Evolutionary conservation across 2,113 vertebrate genomes (phyloP).

Genomic region (Amazona vittata): DNA sequence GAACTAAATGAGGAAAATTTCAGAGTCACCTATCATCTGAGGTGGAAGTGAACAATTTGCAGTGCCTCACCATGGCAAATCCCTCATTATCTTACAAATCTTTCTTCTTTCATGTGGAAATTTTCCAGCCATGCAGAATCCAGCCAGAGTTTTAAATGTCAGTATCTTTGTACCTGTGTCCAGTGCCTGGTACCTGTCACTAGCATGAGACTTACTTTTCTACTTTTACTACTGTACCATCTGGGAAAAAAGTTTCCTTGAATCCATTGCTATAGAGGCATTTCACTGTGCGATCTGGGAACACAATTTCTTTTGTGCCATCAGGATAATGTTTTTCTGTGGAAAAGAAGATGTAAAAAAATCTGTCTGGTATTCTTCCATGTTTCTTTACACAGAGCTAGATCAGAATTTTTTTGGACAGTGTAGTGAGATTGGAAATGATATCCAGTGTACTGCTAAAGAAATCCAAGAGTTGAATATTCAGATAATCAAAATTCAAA

Average conservation of each 20-base stretch:
- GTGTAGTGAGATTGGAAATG: neutral
- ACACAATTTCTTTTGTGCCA: conserved; percentile 76
- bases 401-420: neutral
- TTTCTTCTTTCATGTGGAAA: neutral
- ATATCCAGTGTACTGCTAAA: neutral
- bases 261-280: conserved; percentile 50
- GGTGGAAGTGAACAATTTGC: neutral
- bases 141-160: neutral
- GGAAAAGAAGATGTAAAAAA: neutral
- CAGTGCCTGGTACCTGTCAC: neutral
- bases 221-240: conserved; percentile 76
- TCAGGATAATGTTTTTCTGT: conserved; percentile 78
- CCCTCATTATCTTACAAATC: neutral
- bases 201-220: conserved; percentile 62
- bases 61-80: neutral
- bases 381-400: neutral
- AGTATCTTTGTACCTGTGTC: neutral
- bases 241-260: conserved; percentile 78
- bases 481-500: neutral
- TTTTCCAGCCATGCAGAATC: neutral
- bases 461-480: neutral
- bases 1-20: neutral
- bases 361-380: neutral
- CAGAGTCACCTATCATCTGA: neutral
- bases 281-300: conserved; percentile 78